phyloP scores from a whole-genome alignment of 2,797 vertebrate species.

The Alfaro cultratus region DNA sequence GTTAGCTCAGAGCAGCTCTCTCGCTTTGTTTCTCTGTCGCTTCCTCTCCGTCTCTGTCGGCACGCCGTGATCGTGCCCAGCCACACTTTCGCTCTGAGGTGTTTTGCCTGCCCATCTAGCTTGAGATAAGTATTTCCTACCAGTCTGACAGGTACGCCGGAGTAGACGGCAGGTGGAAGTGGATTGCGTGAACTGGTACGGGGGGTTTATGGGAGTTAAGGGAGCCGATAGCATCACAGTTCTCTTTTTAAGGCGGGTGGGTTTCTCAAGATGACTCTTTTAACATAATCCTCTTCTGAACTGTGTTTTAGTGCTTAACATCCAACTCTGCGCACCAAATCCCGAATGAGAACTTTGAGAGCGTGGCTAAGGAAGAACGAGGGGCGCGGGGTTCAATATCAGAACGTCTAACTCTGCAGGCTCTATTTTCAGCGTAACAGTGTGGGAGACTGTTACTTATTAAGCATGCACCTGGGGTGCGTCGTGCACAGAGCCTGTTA shows the following conservation, averaged over 20 bases:
- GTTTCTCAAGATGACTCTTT: slow-evolving; percentile 79
- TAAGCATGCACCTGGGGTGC: slow-evolving; percentile 68
- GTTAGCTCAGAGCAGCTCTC: slow-evolving; percentile 37
- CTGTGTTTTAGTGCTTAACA: slow-evolving; percentile 81
- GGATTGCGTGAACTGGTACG: slow-evolving; percentile 33
- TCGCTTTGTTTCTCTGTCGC: slow-evolving; percentile 50
- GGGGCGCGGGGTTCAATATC: slow-evolving; percentile 47
- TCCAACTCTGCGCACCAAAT: slow-evolving; percentile 76
- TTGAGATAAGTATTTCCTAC: slow-evolving; percentile 72
- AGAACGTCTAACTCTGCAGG: slow-evolving; percentile 58
- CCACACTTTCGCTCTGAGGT: slow-evolving; percentile 64
- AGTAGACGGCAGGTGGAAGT: slow-evolving; percentile 57
- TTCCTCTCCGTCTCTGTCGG: slow-evolving; percentile 49
- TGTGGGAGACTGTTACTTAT: slow-evolving; percentile 54
- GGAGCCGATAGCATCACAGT: slow-evolving; percentile 70
- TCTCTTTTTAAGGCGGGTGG: slow-evolving; percentile 70
- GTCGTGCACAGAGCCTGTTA: slow-evolving; percentile 59
- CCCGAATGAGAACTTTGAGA: slow-evolving; percentile 69
- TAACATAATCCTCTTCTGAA: slow-evolving; percentile 84
- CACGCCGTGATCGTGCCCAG: slow-evolving; percentile 43
- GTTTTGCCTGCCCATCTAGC: slow-evolving; percentile 70
- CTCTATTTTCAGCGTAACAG: slow-evolving; percentile 33
- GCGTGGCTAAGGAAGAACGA: slow-evolving; percentile 39
- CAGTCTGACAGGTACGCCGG: slow-evolving; percentile 79
- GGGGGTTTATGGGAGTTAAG: slow-evolving; percentile 57